Evolutionary conservation across 2,888 invertebrate species (phyloP).

Genomic region (Caenorhabditis afra): DNA sequence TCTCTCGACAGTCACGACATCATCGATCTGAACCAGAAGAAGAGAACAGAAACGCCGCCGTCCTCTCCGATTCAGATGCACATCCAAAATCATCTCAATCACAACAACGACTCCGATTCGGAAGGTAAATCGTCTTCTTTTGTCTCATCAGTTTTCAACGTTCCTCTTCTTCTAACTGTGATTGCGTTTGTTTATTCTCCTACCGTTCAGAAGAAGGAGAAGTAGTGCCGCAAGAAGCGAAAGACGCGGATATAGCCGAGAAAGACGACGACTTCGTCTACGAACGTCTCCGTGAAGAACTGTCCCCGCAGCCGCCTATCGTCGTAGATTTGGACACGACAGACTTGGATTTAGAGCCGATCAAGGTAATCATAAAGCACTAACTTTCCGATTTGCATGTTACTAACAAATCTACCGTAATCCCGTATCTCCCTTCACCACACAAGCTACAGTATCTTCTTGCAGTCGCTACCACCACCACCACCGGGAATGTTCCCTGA

Average conservation of each 20-base stretch:
- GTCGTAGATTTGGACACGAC: constrained; percentile 59
- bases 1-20: not conserved
- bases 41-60: constrained; percentile 53
- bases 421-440: too few species aligned
- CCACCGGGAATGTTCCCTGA: constrained; percentile 59
- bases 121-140: constrained; percentile 35
- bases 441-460: constrained; percentile 1
- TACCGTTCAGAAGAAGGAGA: constrained; percentile 61
- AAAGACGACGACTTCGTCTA: constrained; percentile 69
- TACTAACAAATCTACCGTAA: constrained; percentile 3
- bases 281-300: constrained; percentile 75
- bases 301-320: constrained; percentile 72
- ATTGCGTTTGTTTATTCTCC: constrained; percentile 5
- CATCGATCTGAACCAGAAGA: constrained; percentile 7
- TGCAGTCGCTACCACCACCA: constrained; percentile 57
- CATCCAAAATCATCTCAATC: constrained; percentile 46
- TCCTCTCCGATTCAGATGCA: constrained; percentile 51
- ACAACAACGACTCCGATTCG: constrained; percentile 50
- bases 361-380: constrained; percentile 36
- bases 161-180: constrained; percentile 10
- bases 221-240: constrained; percentile 58
- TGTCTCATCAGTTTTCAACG: not conserved
- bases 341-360: constrained; percentile 57
- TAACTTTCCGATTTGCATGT: constrained; percentile 18
- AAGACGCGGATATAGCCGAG: constrained; percentile 49